A percentile compares a stretch with the other conserved stretches of the same genome.
These are phyloP conservation scores for Spongilla lacustris DNA, from an alignment of 37 sponge, comb jelly and placozoan genomes.

Conservation along the genomic window DNA sequence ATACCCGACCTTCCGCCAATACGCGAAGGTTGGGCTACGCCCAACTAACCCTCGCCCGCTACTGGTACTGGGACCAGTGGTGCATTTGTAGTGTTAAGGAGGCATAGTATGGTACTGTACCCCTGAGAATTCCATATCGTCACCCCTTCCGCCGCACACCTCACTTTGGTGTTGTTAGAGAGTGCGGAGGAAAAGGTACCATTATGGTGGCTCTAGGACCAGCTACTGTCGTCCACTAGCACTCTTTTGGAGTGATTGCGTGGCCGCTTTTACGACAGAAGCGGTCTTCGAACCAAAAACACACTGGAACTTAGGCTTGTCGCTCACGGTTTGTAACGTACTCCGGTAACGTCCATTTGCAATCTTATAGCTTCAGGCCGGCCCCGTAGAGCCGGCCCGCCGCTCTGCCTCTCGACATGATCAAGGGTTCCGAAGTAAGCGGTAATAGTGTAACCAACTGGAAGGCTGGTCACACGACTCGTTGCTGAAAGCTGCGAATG, in stretches of 20 bases:
- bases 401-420: neutral
- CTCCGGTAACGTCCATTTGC: neutral
- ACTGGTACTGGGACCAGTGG: too few relatives aligned
- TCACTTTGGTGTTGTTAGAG: neutral
- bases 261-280: constrained; percentile 58
- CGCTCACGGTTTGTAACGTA: neutral
- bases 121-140: neutral
- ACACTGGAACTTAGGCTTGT: neutral
- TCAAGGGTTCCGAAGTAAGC: neutral
- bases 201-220: neutral
- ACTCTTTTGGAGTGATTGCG: constrained; percentile 61
- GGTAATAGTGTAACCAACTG: neutral
- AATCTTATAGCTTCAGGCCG: neutral
- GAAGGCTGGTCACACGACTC: neutral
- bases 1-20: too few relatives aligned
- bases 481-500: neutral
- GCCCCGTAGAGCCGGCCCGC: neutral
- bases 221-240: constrained; percentile 23
- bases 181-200: neutral
- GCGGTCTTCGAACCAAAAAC: constrained; percentile 27
- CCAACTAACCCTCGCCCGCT: too few relatives aligned
- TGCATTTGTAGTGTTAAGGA: too few relatives aligned
- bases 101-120: too few relatives aligned
- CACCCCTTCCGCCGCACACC: neutral
- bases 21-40: too few relatives aligned